These are phyloP conservation scores for Ophraella communa DNA, from an alignment of 2,888 invertebrate species.

Conservation along the genomic window DNA sequence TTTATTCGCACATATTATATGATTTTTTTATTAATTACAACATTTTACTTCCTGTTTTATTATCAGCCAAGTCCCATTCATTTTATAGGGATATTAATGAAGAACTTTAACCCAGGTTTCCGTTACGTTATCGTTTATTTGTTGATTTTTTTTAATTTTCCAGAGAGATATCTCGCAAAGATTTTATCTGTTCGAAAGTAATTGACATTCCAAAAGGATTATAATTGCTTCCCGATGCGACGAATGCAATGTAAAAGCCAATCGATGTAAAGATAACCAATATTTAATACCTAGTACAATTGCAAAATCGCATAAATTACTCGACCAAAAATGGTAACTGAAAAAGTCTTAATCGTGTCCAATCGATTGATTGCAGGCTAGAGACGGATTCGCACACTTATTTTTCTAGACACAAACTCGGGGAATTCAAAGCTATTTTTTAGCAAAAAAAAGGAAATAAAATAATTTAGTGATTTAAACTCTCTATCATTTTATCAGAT, in stretches of 20 bases:
- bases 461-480: too few species aligned
- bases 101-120: not conserved
- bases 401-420: too few species aligned
- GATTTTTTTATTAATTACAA: too few species aligned
- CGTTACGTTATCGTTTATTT: not conserved
- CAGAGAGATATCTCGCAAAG: constrained; percentile 24
- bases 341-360: constrained; percentile 10
- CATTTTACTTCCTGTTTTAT: too few species aligned
- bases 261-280: constrained; percentile 39
- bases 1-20: too few species aligned
- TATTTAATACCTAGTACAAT: constrained; percentile 39
- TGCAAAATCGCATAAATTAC: constrained; percentile 32
- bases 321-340: constrained; percentile 31
- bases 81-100: too few species aligned
- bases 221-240: constrained; percentile 34
- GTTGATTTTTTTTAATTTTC: constrained; percentile 3
- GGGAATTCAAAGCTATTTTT: too few species aligned
- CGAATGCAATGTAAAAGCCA: constrained; percentile 29
- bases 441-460: too few species aligned
- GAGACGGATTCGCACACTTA: not conserved
- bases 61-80: too few species aligned
- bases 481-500: too few species aligned
- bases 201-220: constrained; percentile 30
- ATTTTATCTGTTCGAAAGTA: constrained; percentile 26
- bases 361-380: not conserved